Evolutionary conservation across 2,797 vertebrate genomes (phyloP), one percentile per base, ranked within the genome.

Genomic region (Syncerus caffer): DNA sequence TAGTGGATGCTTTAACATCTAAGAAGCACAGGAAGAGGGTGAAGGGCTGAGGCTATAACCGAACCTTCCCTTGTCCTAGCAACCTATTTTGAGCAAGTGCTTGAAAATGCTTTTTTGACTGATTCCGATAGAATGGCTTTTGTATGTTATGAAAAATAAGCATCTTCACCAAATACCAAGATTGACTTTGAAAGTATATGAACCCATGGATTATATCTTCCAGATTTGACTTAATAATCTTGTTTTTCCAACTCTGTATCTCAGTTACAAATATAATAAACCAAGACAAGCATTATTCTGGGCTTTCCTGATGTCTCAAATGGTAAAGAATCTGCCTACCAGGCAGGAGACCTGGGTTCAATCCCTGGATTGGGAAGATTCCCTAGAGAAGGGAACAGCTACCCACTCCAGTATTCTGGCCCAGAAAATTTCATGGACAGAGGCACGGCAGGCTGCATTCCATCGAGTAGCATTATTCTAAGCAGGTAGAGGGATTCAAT

Each of bases 261-360:
- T 83, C 47, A 84, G 27, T 47, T 85, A 19, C 80, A 62, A 94
- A 80, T 31, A 2, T 79, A 95, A 92, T 89, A 97, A 96, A 62
- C 42, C 42, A 91, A 89, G 53, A 7, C 11, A 38, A 74, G 1
- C 34, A 74, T 74, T 74, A 42, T 74, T 74, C 23, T 42, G 34
- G 38, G 38, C 12, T 74, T 74, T 42, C 21, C 34, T 42, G 67
- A 25, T 25, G 21, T 6, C 67, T 74, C 67, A 74, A 42, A 42
- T 25, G 21, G 11, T 14, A 42, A 42, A 74, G 38, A 74, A 74
- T 74, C 67, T 74, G 19, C 12, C 21, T 74, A 25, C 34, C 34
- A 74, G 6, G 10, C 67, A 74, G 38, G 38, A 74, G 21, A 74
- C 34, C 21, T 74, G 38, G 6, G 21, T 42, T 74, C 21, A 25